Base-by-base conservation (phyloP, 2,113 vertebrate species). In the Pluvianellus socialis region DNA sequence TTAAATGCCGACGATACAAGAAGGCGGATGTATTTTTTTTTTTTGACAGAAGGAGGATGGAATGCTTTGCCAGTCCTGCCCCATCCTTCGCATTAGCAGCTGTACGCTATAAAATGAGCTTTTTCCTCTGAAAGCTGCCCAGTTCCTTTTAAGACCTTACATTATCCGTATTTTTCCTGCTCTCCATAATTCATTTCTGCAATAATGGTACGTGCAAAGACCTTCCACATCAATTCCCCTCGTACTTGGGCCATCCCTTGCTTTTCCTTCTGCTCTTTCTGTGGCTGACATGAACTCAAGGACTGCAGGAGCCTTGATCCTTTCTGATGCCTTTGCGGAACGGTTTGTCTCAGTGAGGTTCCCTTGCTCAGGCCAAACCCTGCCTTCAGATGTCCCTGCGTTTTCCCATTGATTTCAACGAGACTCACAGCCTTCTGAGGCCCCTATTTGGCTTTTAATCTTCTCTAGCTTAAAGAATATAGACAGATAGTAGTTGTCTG, bases 211-310 rank as follows among this genome's bases (percentile, higher is more conserved):
- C 0, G 1, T 58, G 50, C 66, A 74, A 76, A 86, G 65, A 61
- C 19, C 72, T 72, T 90, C 63, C n/a, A 50, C 44, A 59, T 86
- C 67, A 68, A 4, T 94, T 88, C 49, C 27, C 92, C 79, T 84
- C n/a, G 62, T 50, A 76, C 66, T 63, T 86, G 30, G 30, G 10
- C 81, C 32, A 67, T 93, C 18, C 55, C 86, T 75, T 63, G 47
- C 59, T 95, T 84, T 95, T 55, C 62, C 88, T 93, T 93, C 88
- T 68, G 67, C 63, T 83, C 26, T 94, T 91, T 94, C 87, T 93
- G 71, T 66, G 62, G 35, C 85, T 90, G 80, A 85, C 38, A 22
- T 2, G 45, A 87, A 58, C 62, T 73, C 73, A 70, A 72, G 92
- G 59, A 74, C 4, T 80, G 79, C 70, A 81, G 88, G 58, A 95